Conservation (phyloP, 2,113 vertebrate genomes). For the Zingel zingel region DNA sequence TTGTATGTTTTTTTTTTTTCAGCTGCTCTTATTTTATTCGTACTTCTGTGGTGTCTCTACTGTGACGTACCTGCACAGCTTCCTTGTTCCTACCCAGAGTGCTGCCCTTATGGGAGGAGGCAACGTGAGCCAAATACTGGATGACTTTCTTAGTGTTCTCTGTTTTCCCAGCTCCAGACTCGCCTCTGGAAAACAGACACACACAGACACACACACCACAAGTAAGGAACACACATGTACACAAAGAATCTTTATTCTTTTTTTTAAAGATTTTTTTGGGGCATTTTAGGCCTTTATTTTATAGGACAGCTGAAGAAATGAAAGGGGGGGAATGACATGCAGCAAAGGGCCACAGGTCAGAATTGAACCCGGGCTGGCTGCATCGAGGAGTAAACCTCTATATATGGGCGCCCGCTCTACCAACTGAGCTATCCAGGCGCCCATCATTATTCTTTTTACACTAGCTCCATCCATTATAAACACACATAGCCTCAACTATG, state of each 20-base stretch:
- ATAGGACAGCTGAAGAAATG: too few species aligned
- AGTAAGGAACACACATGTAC: slow-evolving; percentile 10
- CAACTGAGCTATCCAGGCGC: too few species aligned
- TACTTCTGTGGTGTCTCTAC: neutral
- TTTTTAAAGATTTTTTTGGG: too few species aligned
- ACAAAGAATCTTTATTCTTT: neutral
- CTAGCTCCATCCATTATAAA: slow-evolving; percentile 19
- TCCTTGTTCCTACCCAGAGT: slow-evolving; percentile 81
- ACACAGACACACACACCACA: slow-evolving; percentile 8
- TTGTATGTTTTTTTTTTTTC: neutral
- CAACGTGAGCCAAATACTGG: slow-evolving; percentile 93
- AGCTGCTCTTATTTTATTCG: neutral
- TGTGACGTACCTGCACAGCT: slow-evolving; percentile 71
- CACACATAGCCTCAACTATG: slow-evolving; percentile 39
- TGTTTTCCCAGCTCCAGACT: slow-evolving; percentile 94
- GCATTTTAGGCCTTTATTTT: too few species aligned
- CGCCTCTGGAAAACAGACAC: slow-evolving; percentile 84
- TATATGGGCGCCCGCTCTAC: too few species aligned
- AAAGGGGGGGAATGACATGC: too few species aligned
- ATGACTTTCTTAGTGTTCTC: slow-evolving; percentile 96
- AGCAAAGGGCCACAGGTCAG: too few species aligned
- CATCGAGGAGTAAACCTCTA: too few species aligned
- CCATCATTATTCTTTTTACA: slow-evolving; percentile 3
- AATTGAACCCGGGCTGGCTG: too few species aligned
- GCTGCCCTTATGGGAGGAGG: slow-evolving; percentile 88